Base-by-base conservation (phyloP, 1,140 invertebrate species). In the Pseudomyrmex sp. region DNA sequence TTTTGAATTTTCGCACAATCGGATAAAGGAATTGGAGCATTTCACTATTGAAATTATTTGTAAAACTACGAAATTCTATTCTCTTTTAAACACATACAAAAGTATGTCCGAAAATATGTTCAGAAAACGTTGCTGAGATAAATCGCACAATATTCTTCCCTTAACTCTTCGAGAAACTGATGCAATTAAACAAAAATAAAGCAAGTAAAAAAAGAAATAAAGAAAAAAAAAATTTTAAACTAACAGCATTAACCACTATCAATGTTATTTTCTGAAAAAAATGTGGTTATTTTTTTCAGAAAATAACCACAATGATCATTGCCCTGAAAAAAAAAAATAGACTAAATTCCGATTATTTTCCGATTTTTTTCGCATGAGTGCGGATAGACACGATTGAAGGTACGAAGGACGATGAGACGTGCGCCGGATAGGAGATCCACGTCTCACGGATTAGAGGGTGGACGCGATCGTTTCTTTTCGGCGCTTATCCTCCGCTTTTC, bases 401-500 rank as follows among this genome's bases (percentile, higher is more conserved):
- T 50, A 69, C 23, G 20, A 63, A 13, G 44, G 7, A 26, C 63
- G 35, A 79, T 35, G 59, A 79, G 46, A 54, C 18, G 75, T 35
- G 65, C 44, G 44, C 44, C 20, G 62, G 48, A 66, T 35, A 35
- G 0, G 46, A 48, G 26, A 54, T 15, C 58, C 72, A 69, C 50
- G n/a, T 72, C 73, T 3, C 52, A 13, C 35, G 20, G 26, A 20
- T 20, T 26, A 65, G 74, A 48, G 61, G 10, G 3, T 59, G 59
- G 50, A 44, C 65, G 20, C 15, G 68, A 63, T 85, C 59, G 46
- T 79, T 84, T 68, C 35, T 35, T 82, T 48, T 46, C 75, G 63
- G 35, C 13, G 72, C 76, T 83, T 63, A 68, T 88, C 62, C 46
- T 59, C 18, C 73, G 46, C 74, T n/a, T 73, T 77, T 62, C 46